Base-by-base conservation (phyloP, 2,888 invertebrate species). In the Agonopterix heracliana region DNA sequence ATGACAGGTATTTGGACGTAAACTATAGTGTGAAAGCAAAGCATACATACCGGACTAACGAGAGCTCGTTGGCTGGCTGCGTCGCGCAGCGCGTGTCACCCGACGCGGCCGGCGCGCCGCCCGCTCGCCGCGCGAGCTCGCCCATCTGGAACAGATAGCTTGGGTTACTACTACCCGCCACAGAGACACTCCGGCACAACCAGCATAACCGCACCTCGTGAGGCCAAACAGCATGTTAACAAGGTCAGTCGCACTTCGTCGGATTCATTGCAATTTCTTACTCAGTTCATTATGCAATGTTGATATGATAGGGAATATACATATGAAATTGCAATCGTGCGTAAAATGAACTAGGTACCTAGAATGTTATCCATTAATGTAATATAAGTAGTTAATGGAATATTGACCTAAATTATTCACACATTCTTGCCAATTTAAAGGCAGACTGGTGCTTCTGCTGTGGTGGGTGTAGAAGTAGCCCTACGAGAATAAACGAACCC, bases 81-180 rank as follows among this genome's bases (percentile, higher is more conserved):
- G 73, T 67, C 73, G 69, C 66, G 72, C 70, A 69, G 73, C 74
- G 77, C 74, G 70, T 76, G 79, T 77, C 80, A 79, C 71, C 71
- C 73, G 76, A 81, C 77, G 79, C 81, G 77, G 71, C 68, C 69
- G 74, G 76, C 71, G 66, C 71, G 78, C 74, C 74, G 79, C 71
- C 74, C 70, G 73, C 68, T 73, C 77, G 74, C 74, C 76, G 75
- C 71, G 76, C 76, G 69, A 75, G 73, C 60, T 74, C 82, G 67
- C 75, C 87, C 87, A 88, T 88, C 87, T 87, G 78, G 61, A 86
- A 87, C 78, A 79, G 54, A 55, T 55, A 60, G 65, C 65, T 79
- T 64, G 47, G 47, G 69, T 84, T 82, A 82, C 76, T 63, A 17
- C 38, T 9, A 13, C 36, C 36, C 17, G 9, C 17, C 17, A 14